Evolutionary conservation across 92 coral and sea anemone species (phyloP).

Genomic region (Epizoanthus ramosus): DNA sequence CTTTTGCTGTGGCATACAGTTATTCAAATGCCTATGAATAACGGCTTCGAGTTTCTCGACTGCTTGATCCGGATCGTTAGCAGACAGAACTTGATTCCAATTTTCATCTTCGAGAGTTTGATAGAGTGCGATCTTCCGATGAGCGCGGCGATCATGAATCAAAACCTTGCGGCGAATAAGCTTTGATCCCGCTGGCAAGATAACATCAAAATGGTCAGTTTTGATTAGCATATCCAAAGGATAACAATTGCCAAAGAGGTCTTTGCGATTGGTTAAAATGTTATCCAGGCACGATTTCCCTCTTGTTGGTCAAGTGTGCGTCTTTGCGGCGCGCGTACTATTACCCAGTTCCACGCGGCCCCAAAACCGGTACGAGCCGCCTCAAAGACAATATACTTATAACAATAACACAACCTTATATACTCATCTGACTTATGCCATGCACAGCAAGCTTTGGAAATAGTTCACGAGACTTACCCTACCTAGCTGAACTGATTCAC

Average conservation of each 20-base stretch:
- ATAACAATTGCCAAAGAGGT: constrained; percentile 51
- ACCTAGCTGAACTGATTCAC: too few relatives aligned
- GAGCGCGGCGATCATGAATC: constrained; percentile 49
- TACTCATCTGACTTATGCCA: too few relatives aligned
- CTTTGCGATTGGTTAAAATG: constrained; percentile 47
- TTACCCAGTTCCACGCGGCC: too few relatives aligned
- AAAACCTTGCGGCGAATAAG: constrained; percentile 46
- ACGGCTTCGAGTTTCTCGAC: constrained; percentile 42
- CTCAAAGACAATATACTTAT: too few relatives aligned
- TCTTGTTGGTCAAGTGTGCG: too few relatives aligned
- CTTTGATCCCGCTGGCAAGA: constrained; percentile 63
- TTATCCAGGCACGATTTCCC: constrained; percentile 59
- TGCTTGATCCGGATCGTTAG: constrained; percentile 47
- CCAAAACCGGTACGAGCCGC: too few relatives aligned
- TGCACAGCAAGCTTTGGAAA: too few relatives aligned
- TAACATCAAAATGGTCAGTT: constrained; percentile 62
- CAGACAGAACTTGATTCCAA: constrained; percentile 35
- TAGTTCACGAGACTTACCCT: too few relatives aligned
- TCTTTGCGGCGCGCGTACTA: too few relatives aligned
- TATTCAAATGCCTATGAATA: constrained; percentile 45
- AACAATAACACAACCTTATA: too few relatives aligned
- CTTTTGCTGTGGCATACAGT: constrained; percentile 54
- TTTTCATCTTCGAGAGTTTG: constrained; percentile 31
- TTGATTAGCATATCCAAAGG: constrained; percentile 55
- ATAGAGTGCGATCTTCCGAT: constrained; percentile 45